Evolutionary conservation across 2,888 invertebrate species (phyloP).

Genomic region (Troilus luridus): DNA sequence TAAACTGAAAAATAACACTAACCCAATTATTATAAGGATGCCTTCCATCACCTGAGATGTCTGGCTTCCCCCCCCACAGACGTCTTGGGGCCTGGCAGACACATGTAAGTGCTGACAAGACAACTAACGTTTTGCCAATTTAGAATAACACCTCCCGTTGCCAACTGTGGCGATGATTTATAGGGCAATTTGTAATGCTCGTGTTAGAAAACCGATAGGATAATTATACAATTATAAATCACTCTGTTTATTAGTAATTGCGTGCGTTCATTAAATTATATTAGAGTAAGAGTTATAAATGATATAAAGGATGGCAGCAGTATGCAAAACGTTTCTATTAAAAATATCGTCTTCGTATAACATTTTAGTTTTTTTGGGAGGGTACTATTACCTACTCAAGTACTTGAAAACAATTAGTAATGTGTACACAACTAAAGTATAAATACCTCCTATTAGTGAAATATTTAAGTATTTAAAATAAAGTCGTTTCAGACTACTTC

Average conservation of each 20-base stretch:
- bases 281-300: neutral
- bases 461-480: too few relatives aligned
- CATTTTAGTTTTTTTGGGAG: too few relatives aligned
- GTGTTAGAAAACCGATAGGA: neutral
- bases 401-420: too few relatives aligned
- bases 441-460: too few relatives aligned
- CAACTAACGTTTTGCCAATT: neutral
- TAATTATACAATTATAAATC: neutral
- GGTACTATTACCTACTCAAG: too few relatives aligned
- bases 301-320: too few relatives aligned
- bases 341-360: too few relatives aligned
- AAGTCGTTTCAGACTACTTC: too few relatives aligned
- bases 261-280: neutral
- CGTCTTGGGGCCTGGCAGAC: neutral
- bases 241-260: neutral
- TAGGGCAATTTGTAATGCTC: neutral
- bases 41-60: neutral
- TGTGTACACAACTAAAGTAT: too few relatives aligned
- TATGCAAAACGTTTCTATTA: too few relatives aligned
- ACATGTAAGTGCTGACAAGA: constrained; percentile 21
- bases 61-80: neutral
- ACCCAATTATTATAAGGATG: constrained; percentile 17
- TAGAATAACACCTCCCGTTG: neutral
- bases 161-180: neutral
- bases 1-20: neutral